These are phyloP conservation scores for Globodera rostochiensis DNA, from an alignment of 1,140 invertebrate genomes.

Conservation along the genomic window DNA sequence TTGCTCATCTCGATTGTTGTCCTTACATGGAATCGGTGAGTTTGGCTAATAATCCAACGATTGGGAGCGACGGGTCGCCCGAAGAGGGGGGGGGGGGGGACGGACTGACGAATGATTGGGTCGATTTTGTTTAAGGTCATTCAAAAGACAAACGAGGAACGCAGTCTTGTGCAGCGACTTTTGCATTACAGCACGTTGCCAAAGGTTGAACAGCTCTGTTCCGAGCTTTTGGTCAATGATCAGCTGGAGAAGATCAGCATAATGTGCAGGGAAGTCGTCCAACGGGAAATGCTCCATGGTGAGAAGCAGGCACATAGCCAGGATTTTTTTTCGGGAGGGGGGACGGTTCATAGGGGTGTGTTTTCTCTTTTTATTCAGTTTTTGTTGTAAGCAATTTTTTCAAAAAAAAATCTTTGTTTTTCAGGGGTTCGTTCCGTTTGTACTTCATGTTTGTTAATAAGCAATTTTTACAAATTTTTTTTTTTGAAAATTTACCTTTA, in stretches of 20 bases:
- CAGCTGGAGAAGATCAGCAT: conserved; percentile 37
- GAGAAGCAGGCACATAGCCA: no score
- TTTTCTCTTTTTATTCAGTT: no score
- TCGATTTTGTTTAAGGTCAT: conserved; percentile 45
- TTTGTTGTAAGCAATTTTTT: no score
- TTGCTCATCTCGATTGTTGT: conserved; percentile 49
- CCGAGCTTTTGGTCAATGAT: conserved; percentile 37
- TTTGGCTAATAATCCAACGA: conserved; percentile 18
- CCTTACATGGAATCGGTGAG: conserved; percentile 53
- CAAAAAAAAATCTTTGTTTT: no score
- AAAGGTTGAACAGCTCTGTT: conserved; percentile 39
- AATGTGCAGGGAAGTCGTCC: conserved; percentile 27
- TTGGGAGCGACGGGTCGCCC: no score
- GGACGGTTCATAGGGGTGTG: neutral
- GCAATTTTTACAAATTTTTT: no score
- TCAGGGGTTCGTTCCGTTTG: no score
- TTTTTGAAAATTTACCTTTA: no score
- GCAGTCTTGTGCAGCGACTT: conserved; percentile 25
- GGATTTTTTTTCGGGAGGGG: no score
- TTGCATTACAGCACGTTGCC: conserved; percentile 26
- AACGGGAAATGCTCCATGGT: conserved; percentile 36
- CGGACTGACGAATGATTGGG: neutral
- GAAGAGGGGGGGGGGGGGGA: no score
- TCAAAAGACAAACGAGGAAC: conserved; percentile 48
- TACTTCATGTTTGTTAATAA: no score